A percentile compares a stretch with the other conserved stretches of the same genome.
phyloP scores from a whole-genome alignment of 2,888 invertebrate genomes.

The Toxonevra muliebris region DNA sequence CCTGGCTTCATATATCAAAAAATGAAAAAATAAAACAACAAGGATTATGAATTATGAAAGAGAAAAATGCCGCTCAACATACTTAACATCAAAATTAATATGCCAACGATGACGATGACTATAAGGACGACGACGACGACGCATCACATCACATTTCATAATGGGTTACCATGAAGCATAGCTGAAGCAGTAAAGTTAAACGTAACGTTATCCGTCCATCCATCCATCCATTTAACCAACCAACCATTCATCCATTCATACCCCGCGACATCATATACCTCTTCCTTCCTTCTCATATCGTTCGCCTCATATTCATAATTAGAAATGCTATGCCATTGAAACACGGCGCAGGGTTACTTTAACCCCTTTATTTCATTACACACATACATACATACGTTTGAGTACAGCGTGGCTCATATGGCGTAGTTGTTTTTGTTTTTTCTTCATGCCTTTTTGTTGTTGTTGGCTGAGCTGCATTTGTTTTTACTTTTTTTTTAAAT shows the following conservation, averaged over 20 bases:
- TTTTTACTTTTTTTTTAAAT: not conserved
- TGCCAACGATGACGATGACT: conserved; percentile 15
- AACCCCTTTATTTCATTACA: conserved; percentile 30
- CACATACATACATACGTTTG: not conserved
- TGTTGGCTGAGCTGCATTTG: not conserved
- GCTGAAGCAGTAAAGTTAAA: no score
- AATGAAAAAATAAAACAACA: conserved; percentile 14
- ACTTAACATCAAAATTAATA: conserved; percentile 38
- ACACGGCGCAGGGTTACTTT: conserved; percentile 6
- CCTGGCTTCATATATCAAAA: conserved; percentile 24
- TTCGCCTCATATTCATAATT: conserved; percentile 12
- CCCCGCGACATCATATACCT: not conserved
- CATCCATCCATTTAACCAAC: not conserved
- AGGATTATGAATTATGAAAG: conserved; percentile 35
- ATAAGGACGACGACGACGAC: not conserved
- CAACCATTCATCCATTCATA: not conserved
- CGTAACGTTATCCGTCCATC: not conserved
- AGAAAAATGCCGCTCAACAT: conserved; percentile 29
- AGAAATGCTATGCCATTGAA: not conserved
- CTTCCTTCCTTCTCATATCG: not conserved
- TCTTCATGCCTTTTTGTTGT: conserved; percentile 3
- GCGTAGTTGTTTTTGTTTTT: conserved; percentile 4
- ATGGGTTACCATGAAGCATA: no score
- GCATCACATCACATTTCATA: conserved; percentile 18
- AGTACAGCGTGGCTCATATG: not conserved